Evolutionary conservation across 2,797 vertebrate genomes (phyloP).

Genomic region (Hirundo rustica): DNA sequence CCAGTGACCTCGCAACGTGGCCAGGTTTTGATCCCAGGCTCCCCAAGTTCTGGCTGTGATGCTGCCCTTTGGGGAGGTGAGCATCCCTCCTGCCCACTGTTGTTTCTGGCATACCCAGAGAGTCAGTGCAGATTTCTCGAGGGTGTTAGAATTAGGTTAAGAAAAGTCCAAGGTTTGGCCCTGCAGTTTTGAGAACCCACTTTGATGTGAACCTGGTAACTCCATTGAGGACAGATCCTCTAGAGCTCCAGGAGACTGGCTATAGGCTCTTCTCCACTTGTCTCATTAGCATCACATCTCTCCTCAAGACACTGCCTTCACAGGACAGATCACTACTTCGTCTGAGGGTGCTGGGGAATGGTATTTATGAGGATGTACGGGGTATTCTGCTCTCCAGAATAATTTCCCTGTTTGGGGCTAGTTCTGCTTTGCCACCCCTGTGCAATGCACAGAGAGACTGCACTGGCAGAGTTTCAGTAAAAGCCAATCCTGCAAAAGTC

Average conservation of each 20-base stretch:
- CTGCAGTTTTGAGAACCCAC: not conserved
- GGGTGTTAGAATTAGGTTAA: not conserved
- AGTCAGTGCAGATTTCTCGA: not conserved
- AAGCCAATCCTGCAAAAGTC: not conserved
- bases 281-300: not conserved
- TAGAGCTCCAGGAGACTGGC: not conserved
- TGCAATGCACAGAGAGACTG: not conserved
- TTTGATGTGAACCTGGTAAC: not conserved
- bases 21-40: not conserved
- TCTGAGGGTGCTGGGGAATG: not conserved
- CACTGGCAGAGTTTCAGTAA: not conserved
- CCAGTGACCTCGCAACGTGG: accelerated
- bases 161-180: not conserved
- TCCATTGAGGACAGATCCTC: not conserved
- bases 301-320: not conserved
- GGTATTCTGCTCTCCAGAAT: not conserved
- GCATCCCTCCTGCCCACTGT: not conserved
- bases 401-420: not conserved
- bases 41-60: accelerated
- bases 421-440: not conserved
- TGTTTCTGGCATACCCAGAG: not conserved
- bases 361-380: not conserved
- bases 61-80: not conserved
- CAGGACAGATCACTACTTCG: not conserved
- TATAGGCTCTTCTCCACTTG: not conserved